A percentile compares a stretch with the other conserved stretches of the same genome.
These are phyloP conservation scores for Parauchenoglanis punctatus DNA, from an alignment of 2,797 vertebrate genomes.

Conservation along the genomic window DNA sequence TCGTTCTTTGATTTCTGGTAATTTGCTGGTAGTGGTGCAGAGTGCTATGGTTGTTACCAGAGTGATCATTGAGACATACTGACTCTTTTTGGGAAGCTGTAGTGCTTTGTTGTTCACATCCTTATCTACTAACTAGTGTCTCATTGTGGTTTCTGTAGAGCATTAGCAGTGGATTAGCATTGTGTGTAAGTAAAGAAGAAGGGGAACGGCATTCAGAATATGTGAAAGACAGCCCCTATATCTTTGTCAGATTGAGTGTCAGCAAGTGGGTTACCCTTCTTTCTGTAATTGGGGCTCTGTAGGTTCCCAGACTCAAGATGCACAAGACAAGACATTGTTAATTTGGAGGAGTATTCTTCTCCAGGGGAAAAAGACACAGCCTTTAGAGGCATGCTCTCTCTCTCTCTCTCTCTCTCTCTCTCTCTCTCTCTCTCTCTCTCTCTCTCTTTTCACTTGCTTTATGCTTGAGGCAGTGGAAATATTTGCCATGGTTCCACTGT, in stretches of 20 bases:
- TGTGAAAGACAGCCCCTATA: background rate
- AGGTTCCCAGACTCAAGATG: slow-evolving; percentile 40
- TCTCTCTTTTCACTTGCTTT: slow-evolving; percentile 8
- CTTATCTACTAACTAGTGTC: background rate
- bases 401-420: slow-evolving; percentile 11
- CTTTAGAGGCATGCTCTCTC: slow-evolving; percentile 39
- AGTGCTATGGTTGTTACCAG: slow-evolving; percentile 48
- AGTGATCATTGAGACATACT: background rate
- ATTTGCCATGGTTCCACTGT: slow-evolving; percentile 78
- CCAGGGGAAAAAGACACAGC: slow-evolving; percentile 62
- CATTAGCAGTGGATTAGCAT: background rate
- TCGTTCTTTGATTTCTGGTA: slow-evolving; percentile 55
- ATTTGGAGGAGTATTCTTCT: slow-evolving; percentile 72
- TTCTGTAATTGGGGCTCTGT: slow-evolving; percentile 31
- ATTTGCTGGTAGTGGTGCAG: slow-evolving; percentile 49
- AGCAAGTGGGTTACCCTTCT: slow-evolving; percentile 44
- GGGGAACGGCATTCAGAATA: background rate
- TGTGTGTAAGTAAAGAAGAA: background rate
- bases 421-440: slow-evolving; percentile 1
- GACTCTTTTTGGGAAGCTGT: background rate
- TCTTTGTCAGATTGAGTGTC: background rate
- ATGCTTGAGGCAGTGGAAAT: slow-evolving; percentile 74
- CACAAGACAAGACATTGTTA: slow-evolving; percentile 62
- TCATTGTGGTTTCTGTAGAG: background rate
- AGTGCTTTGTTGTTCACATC: background rate